Base-by-base conservation (phyloP, 2,888 invertebrate species). In the Fabriciana adippe region DNA sequence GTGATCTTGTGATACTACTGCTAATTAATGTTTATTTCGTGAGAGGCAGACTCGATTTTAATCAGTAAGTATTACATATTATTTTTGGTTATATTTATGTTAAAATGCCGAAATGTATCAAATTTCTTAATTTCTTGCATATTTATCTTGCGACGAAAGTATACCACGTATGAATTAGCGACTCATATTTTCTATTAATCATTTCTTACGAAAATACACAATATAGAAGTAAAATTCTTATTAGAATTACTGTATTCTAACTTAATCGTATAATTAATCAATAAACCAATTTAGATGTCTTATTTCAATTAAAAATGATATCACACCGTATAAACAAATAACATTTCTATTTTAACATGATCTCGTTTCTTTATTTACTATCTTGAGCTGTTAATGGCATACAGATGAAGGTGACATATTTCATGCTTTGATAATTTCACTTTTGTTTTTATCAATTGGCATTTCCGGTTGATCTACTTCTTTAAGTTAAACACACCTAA, bases 91-190 rank as follows among this genome's bases (percentile, higher is more conserved):
- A 65, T 26, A 55, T 69, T 67, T 18, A 66, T 51, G 54, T 51
- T 61, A 45, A 41, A 63, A 65, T 63, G 55, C 67, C 65, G 63
- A 72, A 65, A 67, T 63, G 53, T 65, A 72, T 72, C 71, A 67
- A 53, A 72, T 69, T 69, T 71, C 71, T 54, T 62, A 47, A 68
- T 56, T 67, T 62, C 64, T 71, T 48, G 69, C 54, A 31, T 67
- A 69, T 69, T 68, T 68, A 55, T 71, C 66, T 56, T 62, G 55
- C 18, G 54, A 57, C 35, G 54, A n/a, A 48, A 41, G 45, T 31
- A 62, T 15, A 60, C 56, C 66, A 62, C 68, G 66, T 69, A 61
- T 57, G 16, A 61, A 47, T 55, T 15, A 6, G 21, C 21, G 31
- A 8, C 6, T 8, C 18, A 18, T 53, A 15, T 50, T 51, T 41